phyloP scores from a whole-genome alignment of 2,888 invertebrate genomes.

The Drosophila gaucha region DNA sequence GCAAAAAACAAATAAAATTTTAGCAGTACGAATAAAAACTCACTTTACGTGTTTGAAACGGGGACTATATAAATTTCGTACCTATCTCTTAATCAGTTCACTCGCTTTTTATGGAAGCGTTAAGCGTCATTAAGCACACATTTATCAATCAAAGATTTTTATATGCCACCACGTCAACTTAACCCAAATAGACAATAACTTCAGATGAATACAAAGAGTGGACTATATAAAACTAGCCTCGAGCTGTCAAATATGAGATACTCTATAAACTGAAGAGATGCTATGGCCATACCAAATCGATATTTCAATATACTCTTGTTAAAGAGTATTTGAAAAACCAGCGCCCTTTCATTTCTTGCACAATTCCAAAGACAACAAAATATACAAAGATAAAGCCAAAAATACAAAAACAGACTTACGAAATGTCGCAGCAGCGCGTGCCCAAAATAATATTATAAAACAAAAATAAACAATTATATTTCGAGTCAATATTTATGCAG shows the following conservation, averaged over 20 bases:
- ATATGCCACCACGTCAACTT: slow-evolving; percentile 15
- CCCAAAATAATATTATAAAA: slow-evolving; percentile 21
- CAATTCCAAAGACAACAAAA: slow-evolving; percentile 16
- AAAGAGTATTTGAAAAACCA: not conserved
- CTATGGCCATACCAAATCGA: not conserved
- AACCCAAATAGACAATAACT: slow-evolving; percentile 18
- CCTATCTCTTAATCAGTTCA: slow-evolving; percentile 16
- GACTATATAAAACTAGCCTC: not conserved
- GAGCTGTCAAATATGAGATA: slow-evolving; percentile 1
- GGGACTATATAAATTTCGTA: not conserved
- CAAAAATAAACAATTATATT: slow-evolving; percentile 24
- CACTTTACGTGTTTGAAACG: slow-evolving; percentile 30
- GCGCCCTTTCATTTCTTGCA: slow-evolving; percentile 45
- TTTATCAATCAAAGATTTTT: slow-evolving; percentile 31
- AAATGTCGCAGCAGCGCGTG: slow-evolving; percentile 30
- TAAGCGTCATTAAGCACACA: slow-evolving; percentile 3
- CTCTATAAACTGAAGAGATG: slow-evolving; percentile 3
- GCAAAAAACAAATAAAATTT: slow-evolving; percentile 12
- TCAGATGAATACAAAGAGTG: not conserved
- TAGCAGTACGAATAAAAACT: slow-evolving; percentile 8
- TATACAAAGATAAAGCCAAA: slow-evolving; percentile 2
- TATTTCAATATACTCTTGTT: not conserved
- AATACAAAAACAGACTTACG: slow-evolving; percentile 18
- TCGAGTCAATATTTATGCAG: slow-evolving; percentile 42
- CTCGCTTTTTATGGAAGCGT: slow-evolving; percentile 21